Conservation (phyloP, 1,140 invertebrate genomes). For the Nomia melanderi region DNA sequence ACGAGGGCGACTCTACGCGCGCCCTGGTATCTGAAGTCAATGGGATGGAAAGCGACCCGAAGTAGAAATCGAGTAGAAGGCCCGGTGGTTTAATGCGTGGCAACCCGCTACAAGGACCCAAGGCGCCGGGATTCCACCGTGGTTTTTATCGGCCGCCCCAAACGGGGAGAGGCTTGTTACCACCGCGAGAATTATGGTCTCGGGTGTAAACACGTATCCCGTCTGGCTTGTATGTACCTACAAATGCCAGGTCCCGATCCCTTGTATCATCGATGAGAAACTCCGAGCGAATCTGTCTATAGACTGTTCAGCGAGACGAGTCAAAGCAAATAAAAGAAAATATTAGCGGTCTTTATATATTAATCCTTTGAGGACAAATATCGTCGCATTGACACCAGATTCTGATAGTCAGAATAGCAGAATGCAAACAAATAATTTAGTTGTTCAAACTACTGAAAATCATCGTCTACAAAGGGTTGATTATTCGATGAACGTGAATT, state of each 20-base stretch:
- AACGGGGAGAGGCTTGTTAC: slow-evolving; percentile 26
- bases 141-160: slow-evolving; percentile 53
- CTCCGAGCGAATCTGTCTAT: slow-evolving; percentile 15
- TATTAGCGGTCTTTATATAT: too few relatives aligned
- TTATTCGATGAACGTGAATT: too few relatives aligned
- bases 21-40: slow-evolving; percentile 64
- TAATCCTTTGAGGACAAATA: too few relatives aligned
- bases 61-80: slow-evolving; percentile 59
- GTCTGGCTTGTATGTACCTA: background rate
- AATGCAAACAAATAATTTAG: too few relatives aligned
- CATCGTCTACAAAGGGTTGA: too few relatives aligned
- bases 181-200: slow-evolving; percentile 50
- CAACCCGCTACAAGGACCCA: slow-evolving; percentile 27
- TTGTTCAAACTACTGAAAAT: too few relatives aligned
- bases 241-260: slow-evolving; percentile 3
- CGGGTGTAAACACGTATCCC: slow-evolving; percentile 57
- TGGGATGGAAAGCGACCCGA: slow-evolving; percentile 73
- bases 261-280: background rate
- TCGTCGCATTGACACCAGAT: too few relatives aligned
- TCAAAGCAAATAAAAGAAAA: too few relatives aligned
- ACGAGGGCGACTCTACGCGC: slow-evolving; percentile 55
- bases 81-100: slow-evolving; percentile 52
- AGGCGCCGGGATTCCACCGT: slow-evolving; percentile 9
- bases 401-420: too few relatives aligned
- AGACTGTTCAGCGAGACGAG: too few relatives aligned